Base-by-base conservation (phyloP, 35 echinoderm and acorn worm genomes). In the Apostichopus parvimensis region DNA sequence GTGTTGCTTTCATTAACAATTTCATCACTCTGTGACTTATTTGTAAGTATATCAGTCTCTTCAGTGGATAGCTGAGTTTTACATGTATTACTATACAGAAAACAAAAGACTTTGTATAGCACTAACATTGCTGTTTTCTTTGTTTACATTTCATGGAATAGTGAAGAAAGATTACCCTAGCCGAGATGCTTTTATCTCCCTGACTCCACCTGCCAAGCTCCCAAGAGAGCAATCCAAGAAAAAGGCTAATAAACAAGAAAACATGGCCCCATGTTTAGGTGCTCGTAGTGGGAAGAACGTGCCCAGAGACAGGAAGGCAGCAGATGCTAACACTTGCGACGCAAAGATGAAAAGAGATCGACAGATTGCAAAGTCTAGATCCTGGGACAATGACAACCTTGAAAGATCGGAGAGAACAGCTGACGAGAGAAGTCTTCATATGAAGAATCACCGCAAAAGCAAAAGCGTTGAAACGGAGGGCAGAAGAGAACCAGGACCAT, bases 401-500 rank as follows among this genome's bases (percentile, higher is more conserved):
- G 58, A 52, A 58, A 57, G 58, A 15, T 84, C 17, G n/a, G 54
- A 84, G 22, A 84, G 53, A 84, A 14, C 52, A 23, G 52, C 81
- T 59, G 81, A 58, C 8, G 81, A 84, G 9, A 59, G 81, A 55
- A 84, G 54, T 84, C 81, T 84, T 21, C 81, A 84, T 24, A 84
- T 58, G 17, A 24, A 84, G 1, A 58, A 13, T 57, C 24, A 59
- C 9, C 81, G 25, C 20, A 84, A 84, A 60, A 84, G 81, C 58
- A 17, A 55, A 84, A 84, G 81, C 58, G 57, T 84, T 84, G 81
- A 84, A 58, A 21, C 4, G 0, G 87, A 45, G 17, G 71, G 15
- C 18, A 66, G 11, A 0, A 34, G 21, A 12, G 58, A 61, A 54
- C 87, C 34, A 89, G 71, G 71, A 73, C 61, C 87, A 73, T 84